Evolutionary conservation across 2,797 vertebrate species (phyloP), one percentile per base, ranked within the genome.

Genomic region (Aldrovandia affinis): DNA sequence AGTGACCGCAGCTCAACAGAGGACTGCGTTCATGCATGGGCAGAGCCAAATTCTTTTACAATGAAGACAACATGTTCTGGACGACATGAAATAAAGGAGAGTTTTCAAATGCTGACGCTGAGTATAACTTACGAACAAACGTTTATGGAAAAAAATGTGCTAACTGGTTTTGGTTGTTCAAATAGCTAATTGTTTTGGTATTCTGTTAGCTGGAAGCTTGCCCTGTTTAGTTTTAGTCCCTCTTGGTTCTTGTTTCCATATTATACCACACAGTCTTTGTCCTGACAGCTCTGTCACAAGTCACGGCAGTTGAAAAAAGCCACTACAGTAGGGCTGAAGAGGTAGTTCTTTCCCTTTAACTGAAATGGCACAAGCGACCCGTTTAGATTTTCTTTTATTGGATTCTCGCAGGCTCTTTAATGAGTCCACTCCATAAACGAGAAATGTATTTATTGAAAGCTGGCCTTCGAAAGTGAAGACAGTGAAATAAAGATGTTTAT

Each of bases 401-500:
- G 42, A 47, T 77, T 77, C 42, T 47, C 0, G 42, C 42, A 73
- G 33, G 33, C 33, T 42, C 15, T 73, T 73, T 42, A 77, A 39
- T 39, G 68, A 39, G 33, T 8, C 68, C 18, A 47, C 73, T n/a
- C 22, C 20, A 39, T 44, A 39, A 75, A 75, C 39, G 36, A 25
- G 20, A n/a, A 77, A 47, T n/a, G 25, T n/a, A 77, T 44, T 77
- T 77, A 77, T 12, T 47, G 73, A 44, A 77, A 77, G 33, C 36
- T 6, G 36, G 68, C 14, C 68, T 77, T 77, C 42, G 73, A 47
- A 47, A 77, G 73, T 3, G 25, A 44, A 47, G 22, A 77, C 73
- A 77, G 73, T 25, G 30, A 70, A 39, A 28, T 28, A 70, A 39
- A 22, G 33, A 70, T 36, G 33, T 70, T 70, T 36, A 70, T 70